A percentile compares a stretch with the other conserved stretches of the same genome.
Conservation (phyloP, 1,140 invertebrate genomes). For the Sminthurides bifidus region DNA sequence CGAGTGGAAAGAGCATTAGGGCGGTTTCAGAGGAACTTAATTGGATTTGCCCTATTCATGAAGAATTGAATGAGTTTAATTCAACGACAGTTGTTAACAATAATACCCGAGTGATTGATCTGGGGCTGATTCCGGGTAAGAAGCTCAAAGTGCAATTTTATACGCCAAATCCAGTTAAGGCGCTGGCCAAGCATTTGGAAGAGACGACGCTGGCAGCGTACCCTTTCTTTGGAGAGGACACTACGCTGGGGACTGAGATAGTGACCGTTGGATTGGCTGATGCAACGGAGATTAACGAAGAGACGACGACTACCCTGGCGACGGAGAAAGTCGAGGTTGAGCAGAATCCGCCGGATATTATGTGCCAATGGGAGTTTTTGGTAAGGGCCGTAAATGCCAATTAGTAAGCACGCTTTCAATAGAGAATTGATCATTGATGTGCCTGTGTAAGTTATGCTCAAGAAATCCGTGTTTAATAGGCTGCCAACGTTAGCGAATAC, state of each 20-base stretch:
- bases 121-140: neutral
- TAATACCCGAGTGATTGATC: neutral
- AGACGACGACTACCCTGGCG: neutral
- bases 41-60: neutral
- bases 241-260: neutral
- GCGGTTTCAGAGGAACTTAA: neutral
- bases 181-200: neutral
- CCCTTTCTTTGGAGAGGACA: neutral
- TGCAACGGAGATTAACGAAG: neutral
- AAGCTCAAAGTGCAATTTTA: neutral
- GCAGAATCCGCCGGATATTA: slow-evolving; percentile 2
- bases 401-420: neutral
- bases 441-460: neutral
- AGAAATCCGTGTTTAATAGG: neutral
- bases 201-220: neutral
- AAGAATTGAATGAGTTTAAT: neutral
- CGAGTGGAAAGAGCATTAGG: too few species aligned
- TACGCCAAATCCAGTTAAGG: neutral
- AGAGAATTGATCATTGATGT: neutral
- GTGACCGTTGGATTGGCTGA: neutral
- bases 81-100: neutral
- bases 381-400: neutral
- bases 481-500: slow-evolving; percentile 21
- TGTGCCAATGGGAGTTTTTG: slow-evolving; percentile 27
- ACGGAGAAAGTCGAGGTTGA: neutral